A percentile compares a stretch with the other conserved stretches of the same genome.
Conservation (phyloP, 2,113 vertebrate species). For the Arizona elegans region DNA sequence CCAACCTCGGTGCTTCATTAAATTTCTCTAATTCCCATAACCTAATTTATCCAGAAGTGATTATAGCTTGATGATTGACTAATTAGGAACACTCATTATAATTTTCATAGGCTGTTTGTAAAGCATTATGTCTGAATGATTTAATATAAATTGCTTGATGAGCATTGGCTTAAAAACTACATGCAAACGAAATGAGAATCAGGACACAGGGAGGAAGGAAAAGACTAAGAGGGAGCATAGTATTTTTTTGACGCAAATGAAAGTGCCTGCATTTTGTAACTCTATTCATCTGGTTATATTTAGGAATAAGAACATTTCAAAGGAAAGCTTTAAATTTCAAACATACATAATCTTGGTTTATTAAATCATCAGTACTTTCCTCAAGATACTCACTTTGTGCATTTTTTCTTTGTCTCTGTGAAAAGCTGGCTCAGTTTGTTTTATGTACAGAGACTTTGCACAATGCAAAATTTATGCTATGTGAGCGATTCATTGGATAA, state of each 20-base stretch:
- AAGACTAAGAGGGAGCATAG: slow-evolving; percentile 3
- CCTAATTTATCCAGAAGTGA: slow-evolving; percentile 75
- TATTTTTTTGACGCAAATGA: background rate
- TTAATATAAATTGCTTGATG: slow-evolving; percentile 66
- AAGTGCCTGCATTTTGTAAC: slow-evolving; percentile 40
- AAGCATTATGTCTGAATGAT: slow-evolving; percentile 73
- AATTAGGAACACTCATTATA: slow-evolving; percentile 75
- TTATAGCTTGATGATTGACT: slow-evolving; percentile 74
- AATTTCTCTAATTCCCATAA: slow-evolving; percentile 66
- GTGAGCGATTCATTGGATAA: background rate
- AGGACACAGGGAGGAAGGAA: background rate
- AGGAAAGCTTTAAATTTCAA: slow-evolving; percentile 22
- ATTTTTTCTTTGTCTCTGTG: background rate
- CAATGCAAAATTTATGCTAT: background rate
- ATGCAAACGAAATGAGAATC: background rate
- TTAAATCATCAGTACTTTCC: slow-evolving; percentile 22
- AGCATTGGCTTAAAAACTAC: slow-evolving; percentile 37
- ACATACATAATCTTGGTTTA: slow-evolving; percentile 12
- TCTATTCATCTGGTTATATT: background rate
- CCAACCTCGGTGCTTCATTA: slow-evolving; percentile 59
- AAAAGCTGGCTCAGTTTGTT: slow-evolving; percentile 12
- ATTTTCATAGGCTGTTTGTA: slow-evolving; percentile 74
- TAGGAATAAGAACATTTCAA: slow-evolving; percentile 26
- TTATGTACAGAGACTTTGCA: slow-evolving; percentile 8
- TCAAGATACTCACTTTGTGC: background rate